A percentile compares a stretch with the other conserved stretches of the same genome.
Conservation (phyloP, 2,888 invertebrate species). For the Periphyllus acericola region DNA sequence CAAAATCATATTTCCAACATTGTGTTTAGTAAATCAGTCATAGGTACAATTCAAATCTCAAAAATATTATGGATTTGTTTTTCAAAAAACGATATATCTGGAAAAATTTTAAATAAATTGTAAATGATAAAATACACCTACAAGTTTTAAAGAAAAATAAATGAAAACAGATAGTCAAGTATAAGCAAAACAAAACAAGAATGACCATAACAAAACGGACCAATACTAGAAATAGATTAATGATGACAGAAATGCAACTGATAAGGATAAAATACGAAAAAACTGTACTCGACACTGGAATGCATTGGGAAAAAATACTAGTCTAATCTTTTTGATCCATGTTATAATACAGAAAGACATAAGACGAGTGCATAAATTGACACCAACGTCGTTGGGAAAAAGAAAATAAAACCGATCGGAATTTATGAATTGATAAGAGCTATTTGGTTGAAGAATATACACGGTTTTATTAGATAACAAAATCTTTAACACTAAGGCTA, state of each 20-base stretch:
- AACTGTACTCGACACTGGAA: too few species aligned
- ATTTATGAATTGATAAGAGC: not conserved
- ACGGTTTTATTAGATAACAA: not conserved
- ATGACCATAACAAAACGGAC: too few species aligned
- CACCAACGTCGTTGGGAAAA: too few species aligned
- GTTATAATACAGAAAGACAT: too few species aligned
- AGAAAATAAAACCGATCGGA: not conserved
- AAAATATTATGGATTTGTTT: too few species aligned
- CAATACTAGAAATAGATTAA: not conserved
- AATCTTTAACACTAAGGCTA: too few species aligned
- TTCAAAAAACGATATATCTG: not conserved
- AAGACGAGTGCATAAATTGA: too few species aligned
- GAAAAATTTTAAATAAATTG: not conserved
- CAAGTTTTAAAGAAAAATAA: not conserved
- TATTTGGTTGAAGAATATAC: not conserved
- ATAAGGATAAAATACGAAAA: constrained; percentile 3
- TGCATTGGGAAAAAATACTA: too few species aligned
- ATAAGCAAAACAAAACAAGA: not conserved
- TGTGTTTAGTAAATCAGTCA: not conserved
- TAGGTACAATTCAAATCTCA: not conserved
- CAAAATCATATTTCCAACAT: not conserved
- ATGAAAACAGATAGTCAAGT: not conserved
- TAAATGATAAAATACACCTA: not conserved
- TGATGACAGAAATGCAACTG: not conserved
- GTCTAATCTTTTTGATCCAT: too few species aligned